These are phyloP conservation scores for Hippasteria phrygiana DNA, from an alignment of 53 echinoderm and acorn worm genomes.

Conservation along the genomic window DNA sequence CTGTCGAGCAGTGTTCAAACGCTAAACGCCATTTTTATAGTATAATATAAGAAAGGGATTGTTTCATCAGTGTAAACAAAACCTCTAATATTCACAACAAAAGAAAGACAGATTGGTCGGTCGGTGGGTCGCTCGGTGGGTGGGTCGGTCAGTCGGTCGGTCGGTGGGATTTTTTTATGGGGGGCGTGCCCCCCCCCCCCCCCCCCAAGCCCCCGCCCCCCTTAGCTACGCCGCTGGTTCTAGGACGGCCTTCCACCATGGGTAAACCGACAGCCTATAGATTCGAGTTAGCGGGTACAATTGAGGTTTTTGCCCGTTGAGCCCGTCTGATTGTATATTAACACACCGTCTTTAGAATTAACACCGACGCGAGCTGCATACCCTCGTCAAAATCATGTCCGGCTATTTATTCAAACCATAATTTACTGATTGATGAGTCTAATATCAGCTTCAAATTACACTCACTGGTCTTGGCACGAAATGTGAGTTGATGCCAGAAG, in stretches of 20 bases:
- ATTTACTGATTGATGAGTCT: constrained; percentile 12
- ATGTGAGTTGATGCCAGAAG: no score
- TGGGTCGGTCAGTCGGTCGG: no score
- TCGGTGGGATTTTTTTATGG: no score
- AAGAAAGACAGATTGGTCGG: no score
- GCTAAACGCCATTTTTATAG: no score
- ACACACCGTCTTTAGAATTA: background rate
- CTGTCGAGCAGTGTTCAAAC: no score
- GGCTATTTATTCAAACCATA: constrained; percentile 32
- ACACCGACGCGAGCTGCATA: background rate
- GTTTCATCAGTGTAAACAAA: no score
- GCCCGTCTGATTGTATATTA: background rate
- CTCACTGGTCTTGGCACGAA: background rate
- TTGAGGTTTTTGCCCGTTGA: background rate
- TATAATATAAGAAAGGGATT: no score
- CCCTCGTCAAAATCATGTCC: constrained; percentile 17
- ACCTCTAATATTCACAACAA: no score
- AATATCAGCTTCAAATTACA: background rate
- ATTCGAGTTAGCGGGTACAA: background rate
- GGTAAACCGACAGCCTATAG: background rate
- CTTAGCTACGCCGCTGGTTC: background rate
- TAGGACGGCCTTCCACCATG: background rate
- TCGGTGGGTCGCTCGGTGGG: no score
- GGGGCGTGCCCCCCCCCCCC: no score
- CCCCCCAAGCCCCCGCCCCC: no score